Percentiles rank a stretch among this genome's conserved stretches.
Conservation (phyloP, 1,140 invertebrate genomes). For the Aphaenogaster ashmeadi region DNA sequence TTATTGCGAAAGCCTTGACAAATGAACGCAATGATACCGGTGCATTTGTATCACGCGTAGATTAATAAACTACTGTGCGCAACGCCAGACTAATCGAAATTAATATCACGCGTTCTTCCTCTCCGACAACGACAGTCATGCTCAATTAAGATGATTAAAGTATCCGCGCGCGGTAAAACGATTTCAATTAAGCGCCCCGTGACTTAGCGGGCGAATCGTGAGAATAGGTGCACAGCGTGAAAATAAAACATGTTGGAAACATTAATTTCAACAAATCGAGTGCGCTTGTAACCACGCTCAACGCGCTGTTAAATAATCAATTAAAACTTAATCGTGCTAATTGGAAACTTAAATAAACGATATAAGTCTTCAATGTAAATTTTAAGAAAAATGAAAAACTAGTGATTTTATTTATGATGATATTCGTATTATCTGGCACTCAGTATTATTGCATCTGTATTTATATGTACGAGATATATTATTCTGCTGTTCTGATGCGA, state of each 20-base stretch:
- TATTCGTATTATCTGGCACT: too few relatives aligned
- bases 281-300: background rate
- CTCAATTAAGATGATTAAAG: constrained; percentile 47
- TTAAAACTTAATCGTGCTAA: background rate
- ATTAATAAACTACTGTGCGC: constrained; percentile 21
- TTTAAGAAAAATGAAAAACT: background rate
- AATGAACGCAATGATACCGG: constrained; percentile 14
- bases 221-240: constrained; percentile 2
- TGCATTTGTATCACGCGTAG: constrained; percentile 11
- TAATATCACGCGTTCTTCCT: constrained; percentile 31
- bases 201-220: constrained; percentile 4
- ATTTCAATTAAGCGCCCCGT: constrained; percentile 22
- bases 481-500: background rate
- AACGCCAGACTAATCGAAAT: constrained; percentile 18
- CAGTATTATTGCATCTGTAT: background rate
- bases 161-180: constrained; percentile 24
- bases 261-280: constrained; percentile 22
- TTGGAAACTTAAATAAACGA: background rate
- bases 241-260: constrained; percentile 24
- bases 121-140: background rate
- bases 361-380: background rate
- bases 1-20: constrained; percentile 20
- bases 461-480: background rate
- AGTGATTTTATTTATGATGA: background rate
- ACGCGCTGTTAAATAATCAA: constrained; percentile 36